phyloP scores from a whole-genome alignment of 2,113 vertebrate genomes.

The Anser cygnoides region DNA sequence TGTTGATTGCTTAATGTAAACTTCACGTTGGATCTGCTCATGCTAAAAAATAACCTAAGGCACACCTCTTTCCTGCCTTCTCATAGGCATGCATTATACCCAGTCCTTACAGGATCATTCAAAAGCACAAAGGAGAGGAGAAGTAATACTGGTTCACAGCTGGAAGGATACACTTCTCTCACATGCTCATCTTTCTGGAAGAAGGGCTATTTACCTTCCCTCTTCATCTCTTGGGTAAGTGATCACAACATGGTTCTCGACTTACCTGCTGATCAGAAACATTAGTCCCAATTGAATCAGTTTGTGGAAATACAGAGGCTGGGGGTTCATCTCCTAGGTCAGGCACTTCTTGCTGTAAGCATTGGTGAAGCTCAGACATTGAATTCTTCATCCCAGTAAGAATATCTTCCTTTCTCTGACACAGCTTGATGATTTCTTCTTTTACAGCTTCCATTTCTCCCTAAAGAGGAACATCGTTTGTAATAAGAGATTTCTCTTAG shows the following conservation, averaged over 20 bases:
- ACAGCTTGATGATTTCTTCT: conserved; percentile 73
- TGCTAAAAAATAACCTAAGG: neutral
- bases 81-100: neutral
- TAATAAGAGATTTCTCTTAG: neutral
- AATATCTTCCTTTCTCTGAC: conserved; percentile 76
- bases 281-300: neutral
- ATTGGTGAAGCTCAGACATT: conserved; percentile 70
- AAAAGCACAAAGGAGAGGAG: neutral
- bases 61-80: neutral
- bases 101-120: neutral
- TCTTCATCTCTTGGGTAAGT: neutral
- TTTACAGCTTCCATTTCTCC: conserved; percentile 69
- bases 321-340: conserved; percentile 48
- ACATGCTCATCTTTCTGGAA: conserved; percentile 3
- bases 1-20: neutral
- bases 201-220: neutral
- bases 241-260: neutral
- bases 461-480: conserved; percentile 56
- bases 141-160: neutral
- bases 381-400: conserved; percentile 63
- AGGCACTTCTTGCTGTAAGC: conserved; percentile 56
- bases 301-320: conserved; percentile 1
- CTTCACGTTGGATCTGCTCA: neutral
- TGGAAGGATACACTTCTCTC: neutral
- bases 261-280: conserved; percentile 68